phyloP scores from a whole-genome alignment of 2,888 invertebrate genomes.

The Tortrix viridana region DNA sequence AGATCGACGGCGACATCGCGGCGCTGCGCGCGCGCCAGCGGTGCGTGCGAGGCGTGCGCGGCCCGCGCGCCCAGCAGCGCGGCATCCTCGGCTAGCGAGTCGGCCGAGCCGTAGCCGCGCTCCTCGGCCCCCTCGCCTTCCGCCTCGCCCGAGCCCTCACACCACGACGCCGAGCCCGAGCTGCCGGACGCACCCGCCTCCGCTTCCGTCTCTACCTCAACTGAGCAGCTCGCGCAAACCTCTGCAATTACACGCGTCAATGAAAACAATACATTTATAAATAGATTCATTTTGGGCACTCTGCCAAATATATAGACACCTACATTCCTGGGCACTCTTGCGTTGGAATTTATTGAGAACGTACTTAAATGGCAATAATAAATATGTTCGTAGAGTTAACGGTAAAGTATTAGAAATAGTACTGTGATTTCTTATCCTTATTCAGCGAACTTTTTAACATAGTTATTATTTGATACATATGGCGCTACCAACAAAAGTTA shows the following conservation, averaged over 20 bases:
- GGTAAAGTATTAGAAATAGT: no score
- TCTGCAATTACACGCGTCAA: constrained; percentile 60
- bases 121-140: constrained; percentile 71
- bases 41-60: constrained; percentile 51
- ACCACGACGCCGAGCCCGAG: constrained; percentile 81
- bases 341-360: not conserved
- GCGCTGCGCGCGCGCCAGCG: constrained; percentile 63
- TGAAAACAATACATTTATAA: constrained; percentile 31
- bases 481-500: no score
- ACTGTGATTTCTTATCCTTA: no score
- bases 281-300: constrained; percentile 20
- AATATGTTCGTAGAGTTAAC: no score
- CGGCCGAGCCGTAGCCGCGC: constrained; percentile 82
- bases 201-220: constrained; percentile 76
- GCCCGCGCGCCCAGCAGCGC: constrained; percentile 65
- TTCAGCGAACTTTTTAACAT: no score
- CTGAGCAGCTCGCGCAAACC: constrained; percentile 76
- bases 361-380: constrained; percentile 11
- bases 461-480: no score
- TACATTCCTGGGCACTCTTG: not conserved
- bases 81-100: constrained; percentile 79
- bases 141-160: constrained; percentile 80
- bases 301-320: constrained; percentile 26
- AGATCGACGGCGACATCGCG: constrained; percentile 79
- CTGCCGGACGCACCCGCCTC: constrained; percentile 73